These are phyloP conservation scores for Noctua janthe DNA, from an alignment of 2,888 invertebrate species.

Conservation along the genomic window DNA sequence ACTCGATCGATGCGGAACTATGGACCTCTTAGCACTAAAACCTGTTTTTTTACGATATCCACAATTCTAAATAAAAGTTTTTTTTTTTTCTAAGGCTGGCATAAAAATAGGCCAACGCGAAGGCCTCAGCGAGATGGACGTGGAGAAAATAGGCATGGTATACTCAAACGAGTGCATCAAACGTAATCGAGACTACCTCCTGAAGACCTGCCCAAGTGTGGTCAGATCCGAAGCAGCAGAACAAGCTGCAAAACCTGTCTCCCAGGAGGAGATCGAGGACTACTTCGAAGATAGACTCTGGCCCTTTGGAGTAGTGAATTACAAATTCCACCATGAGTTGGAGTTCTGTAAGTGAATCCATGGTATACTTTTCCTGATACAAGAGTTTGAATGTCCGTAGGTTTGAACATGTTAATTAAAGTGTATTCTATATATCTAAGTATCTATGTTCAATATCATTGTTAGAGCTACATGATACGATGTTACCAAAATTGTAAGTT, in stretches of 20 bases:
- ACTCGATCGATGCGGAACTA: not conserved
- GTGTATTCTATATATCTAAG: not conserved
- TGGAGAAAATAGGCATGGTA: constrained; percentile 80
- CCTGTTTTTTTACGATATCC: not conserved
- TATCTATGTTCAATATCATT: not conserved
- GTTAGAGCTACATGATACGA: not conserved
- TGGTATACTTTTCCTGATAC: not conserved
- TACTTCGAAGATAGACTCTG: constrained; percentile 82
- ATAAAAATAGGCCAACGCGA: constrained; percentile 84
- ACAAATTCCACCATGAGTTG: constrained; percentile 75
- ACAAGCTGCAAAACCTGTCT: constrained; percentile 27
- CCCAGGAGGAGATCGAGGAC: constrained; percentile 72
- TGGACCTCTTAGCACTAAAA: not conserved
- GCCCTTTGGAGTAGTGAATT: constrained; percentile 81
- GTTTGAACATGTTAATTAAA: not conserved
- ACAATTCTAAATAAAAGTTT: not conserved
- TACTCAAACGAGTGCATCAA: constrained; percentile 81
- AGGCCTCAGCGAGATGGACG: constrained; percentile 81
- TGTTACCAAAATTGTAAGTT: not conserved
- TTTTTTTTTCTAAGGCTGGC: constrained; percentile 67
- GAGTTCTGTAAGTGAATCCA: constrained; percentile 82
- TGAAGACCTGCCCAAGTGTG: constrained; percentile 84
- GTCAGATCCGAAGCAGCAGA: constrained; percentile 62
- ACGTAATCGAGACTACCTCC: constrained; percentile 81
- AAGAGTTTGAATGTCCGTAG: not conserved